These are phyloP conservation scores for Chaetops frenatus DNA, from an alignment of 2,113 vertebrate genomes.

Conservation along the genomic window DNA sequence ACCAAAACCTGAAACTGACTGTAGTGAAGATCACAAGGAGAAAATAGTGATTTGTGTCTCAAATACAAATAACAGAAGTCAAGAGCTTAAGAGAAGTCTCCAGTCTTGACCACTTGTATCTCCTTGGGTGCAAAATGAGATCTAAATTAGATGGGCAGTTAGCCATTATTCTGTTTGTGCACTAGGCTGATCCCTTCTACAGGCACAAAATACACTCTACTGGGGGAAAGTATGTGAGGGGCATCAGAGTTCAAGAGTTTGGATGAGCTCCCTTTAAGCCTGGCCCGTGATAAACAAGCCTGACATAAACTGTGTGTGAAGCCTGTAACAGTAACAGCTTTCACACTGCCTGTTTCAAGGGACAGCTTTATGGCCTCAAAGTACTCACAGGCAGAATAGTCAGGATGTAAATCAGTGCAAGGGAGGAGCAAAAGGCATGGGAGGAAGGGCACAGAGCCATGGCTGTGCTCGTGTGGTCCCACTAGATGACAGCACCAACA, in stretches of 20 bases:
- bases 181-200: not conserved
- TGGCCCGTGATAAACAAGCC: not conserved
- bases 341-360: not conserved
- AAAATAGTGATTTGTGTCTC: not conserved
- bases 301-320: not conserved
- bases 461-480: not conserved
- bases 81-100: not conserved
- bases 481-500: slow-evolving; percentile 51
- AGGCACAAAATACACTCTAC: not conserved
- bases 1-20: not conserved
- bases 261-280: not conserved
- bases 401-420: not conserved
- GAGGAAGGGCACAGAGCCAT: not conserved
- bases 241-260: not conserved
- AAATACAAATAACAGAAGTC: not conserved
- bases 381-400: not conserved
- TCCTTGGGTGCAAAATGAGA: not conserved
- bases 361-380: not conserved
- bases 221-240: not conserved
- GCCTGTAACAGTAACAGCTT: not conserved
- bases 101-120: not conserved
- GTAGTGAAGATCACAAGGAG: not conserved
- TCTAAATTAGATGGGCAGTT: not conserved
- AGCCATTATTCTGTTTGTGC: not conserved
- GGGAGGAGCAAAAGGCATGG: not conserved